Evolutionary conservation across 2,113 vertebrate genomes (phyloP).

Genomic region (Rutilus rutilus): DNA sequence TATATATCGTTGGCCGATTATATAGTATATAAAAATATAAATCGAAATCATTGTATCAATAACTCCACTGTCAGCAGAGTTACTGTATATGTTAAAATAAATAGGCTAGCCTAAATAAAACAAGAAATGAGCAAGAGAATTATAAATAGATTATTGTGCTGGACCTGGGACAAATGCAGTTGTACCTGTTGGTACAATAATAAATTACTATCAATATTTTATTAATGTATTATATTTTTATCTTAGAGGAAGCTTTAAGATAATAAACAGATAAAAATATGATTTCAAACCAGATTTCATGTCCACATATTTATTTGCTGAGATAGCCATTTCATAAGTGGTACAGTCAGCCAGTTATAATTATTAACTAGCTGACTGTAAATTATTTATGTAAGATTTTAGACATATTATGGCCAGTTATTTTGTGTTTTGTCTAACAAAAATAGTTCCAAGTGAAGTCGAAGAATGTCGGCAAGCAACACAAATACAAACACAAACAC

Average conservation of each 20-base stretch:
- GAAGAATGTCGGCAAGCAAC: not conserved
- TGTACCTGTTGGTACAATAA: not conserved
- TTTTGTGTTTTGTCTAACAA: not conserved
- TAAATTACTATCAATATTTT: not conserved
- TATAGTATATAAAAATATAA: not conserved
- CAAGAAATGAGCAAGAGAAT: no score
- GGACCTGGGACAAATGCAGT: no score
- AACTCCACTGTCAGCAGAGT: no score
- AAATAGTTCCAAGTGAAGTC: no score
- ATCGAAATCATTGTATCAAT: not conserved
- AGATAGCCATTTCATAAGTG: not conserved
- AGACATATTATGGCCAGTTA: not conserved
- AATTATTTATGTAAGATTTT: not conserved
- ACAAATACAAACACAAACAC: not conserved
- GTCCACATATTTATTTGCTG: not conserved
- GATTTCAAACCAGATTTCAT: not conserved
- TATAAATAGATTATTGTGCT: no score
- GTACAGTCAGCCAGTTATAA: not conserved
- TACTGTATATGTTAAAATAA: not conserved
- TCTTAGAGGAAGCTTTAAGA: no score
- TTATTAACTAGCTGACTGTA: not conserved
- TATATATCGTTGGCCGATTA: not conserved
- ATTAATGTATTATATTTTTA: not conserved
- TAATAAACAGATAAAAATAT: no score
- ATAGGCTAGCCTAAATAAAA: no score